Evolutionary conservation across 1,140 invertebrate species (phyloP).

Genomic region (Lutraria rhynchaena): DNA sequence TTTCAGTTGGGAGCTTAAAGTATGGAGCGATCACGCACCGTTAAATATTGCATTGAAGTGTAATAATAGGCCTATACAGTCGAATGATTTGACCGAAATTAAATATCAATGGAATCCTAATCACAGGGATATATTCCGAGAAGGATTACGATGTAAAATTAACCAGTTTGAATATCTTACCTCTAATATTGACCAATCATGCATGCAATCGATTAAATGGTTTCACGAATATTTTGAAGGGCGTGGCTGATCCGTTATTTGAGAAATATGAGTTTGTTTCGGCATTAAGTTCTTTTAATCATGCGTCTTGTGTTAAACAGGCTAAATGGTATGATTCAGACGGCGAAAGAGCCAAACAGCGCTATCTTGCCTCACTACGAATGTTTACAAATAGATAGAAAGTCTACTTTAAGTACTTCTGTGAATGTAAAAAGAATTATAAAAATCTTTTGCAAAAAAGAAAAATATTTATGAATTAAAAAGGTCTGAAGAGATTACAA

Average conservation of each 20-base stretch:
- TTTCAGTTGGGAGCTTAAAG: background rate
- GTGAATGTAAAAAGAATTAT: background rate
- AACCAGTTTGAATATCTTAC: background rate
- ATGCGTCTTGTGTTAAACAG: background rate
- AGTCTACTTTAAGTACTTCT: background rate
- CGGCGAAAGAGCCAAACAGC: background rate
- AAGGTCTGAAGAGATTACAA: background rate
- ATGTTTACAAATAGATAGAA: background rate
- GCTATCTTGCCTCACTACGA: background rate
- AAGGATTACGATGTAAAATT: background rate
- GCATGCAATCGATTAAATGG: background rate
- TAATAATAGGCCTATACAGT: background rate
- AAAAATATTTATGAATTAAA: background rate
- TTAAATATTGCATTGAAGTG: background rate
- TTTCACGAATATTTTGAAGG: conserved; percentile 3
- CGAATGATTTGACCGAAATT: background rate
- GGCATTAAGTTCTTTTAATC: background rate
- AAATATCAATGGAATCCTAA: conserved; percentile 3
- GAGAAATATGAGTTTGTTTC: background rate
- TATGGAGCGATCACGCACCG: conserved; percentile 20
- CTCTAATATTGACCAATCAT: background rate
- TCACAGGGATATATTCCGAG: background rate
- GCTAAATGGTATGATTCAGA: conserved; percentile 12
- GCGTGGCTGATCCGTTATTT: conserved; percentile 26
- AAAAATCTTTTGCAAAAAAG: background rate